Conservation (phyloP, 2,797 vertebrate genomes). For the Anas flavirostris region DNA sequence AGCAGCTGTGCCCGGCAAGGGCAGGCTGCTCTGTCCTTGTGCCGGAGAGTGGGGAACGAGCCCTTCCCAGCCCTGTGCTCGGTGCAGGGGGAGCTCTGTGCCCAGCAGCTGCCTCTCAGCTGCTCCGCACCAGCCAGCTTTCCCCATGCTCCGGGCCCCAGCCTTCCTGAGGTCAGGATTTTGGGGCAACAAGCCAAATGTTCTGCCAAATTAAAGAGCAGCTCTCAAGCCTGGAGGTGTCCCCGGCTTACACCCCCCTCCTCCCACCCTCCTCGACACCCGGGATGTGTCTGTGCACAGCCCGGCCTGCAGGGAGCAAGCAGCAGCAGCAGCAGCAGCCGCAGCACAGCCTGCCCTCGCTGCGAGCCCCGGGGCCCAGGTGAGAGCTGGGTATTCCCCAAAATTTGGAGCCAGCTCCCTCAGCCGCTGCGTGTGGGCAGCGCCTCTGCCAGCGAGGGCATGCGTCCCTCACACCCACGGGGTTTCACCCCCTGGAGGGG, state of each 20-base stretch:
- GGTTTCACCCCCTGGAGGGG: accelerated
- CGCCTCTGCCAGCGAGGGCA: background rate
- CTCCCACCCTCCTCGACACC: background rate
- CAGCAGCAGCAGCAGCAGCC: background rate
- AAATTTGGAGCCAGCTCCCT: background rate
- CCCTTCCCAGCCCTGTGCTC: background rate
- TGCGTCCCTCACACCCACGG: accelerated
- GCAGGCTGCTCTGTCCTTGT: background rate
- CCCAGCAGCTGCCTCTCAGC: background rate
- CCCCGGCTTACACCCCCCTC: background rate
- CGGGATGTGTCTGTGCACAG: background rate
- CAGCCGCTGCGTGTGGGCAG: accelerated
- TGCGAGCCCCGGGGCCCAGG: background rate
- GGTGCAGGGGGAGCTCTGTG: background rate
- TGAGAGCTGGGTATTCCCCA: background rate
- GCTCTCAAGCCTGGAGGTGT: background rate
- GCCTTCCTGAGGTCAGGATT: background rate
- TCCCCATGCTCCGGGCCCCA: background rate
- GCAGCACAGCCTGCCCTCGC: background rate
- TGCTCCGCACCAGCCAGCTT: background rate
- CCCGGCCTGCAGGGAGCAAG: background rate
- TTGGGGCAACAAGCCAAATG: background rate
- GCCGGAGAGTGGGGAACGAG: background rate
- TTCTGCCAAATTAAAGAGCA: background rate
- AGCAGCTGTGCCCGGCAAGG: background rate